Percentiles rank a stretch among this genome's conserved stretches.
phyloP scores from a whole-genome alignment of 2,888 invertebrate genomes.

The Cenopis cana region DNA sequence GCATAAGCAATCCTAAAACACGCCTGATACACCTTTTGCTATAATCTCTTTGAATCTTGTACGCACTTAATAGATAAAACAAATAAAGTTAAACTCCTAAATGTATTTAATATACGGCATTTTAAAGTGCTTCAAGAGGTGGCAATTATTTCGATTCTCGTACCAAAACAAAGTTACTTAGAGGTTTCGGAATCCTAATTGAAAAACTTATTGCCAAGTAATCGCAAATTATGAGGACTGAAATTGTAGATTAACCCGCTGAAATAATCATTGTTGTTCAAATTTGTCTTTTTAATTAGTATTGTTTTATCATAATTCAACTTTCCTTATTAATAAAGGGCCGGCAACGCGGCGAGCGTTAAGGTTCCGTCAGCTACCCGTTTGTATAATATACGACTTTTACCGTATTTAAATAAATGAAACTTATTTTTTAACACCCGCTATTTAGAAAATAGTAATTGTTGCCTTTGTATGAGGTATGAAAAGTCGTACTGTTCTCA shows the following conservation, averaged over 20 bases:
- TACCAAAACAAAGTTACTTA: slow-evolving; percentile 58
- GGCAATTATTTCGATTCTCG: slow-evolving; percentile 49
- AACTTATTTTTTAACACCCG: too few species aligned
- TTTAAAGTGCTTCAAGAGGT: neutral
- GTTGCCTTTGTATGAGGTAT: too few species aligned
- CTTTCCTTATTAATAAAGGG: too few species aligned
- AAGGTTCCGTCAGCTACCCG: too few species aligned
- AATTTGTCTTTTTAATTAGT: slow-evolving; percentile 52
- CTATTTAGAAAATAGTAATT: too few species aligned
- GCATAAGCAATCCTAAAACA: too few species aligned
- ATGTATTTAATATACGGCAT: neutral
- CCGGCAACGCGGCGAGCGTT: too few species aligned
- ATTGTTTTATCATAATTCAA: slow-evolving; percentile 34
- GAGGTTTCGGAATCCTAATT: slow-evolving; percentile 57
- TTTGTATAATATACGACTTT: too few species aligned
- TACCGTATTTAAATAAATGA: too few species aligned
- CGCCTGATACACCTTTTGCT: too few species aligned
- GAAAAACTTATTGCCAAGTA: slow-evolving; percentile 52
- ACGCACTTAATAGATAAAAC: neutral
- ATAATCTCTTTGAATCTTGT: too few species aligned
- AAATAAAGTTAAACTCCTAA: neutral
- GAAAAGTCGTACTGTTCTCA: too few species aligned
- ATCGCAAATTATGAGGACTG: slow-evolving; percentile 50
- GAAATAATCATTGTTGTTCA: slow-evolving; percentile 45
- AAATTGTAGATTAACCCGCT: slow-evolving; percentile 48